A percentile compares a stretch with the other conserved stretches of the same genome.
Evolutionary conservation across 2,888 invertebrate genomes (phyloP).

Genomic region (Hyposoter didymator): DNA sequence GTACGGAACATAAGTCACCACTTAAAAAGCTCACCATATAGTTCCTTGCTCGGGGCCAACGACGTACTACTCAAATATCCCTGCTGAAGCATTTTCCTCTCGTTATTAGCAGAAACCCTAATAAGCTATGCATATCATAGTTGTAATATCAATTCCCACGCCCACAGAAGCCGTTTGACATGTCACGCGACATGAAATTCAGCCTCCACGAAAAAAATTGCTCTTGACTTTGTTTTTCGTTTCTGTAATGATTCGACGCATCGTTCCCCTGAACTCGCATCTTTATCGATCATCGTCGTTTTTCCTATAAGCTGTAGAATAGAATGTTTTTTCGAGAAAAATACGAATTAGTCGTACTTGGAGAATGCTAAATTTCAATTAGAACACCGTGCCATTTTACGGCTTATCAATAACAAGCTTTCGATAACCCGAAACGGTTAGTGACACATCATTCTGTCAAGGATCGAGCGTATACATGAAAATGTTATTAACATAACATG

Average conservation of each 20-base stretch:
- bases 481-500: not conserved
- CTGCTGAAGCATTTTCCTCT: conserved; percentile 48
- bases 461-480: not conserved
- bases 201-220: conserved; percentile 22
- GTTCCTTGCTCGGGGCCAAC: conserved; percentile 21
- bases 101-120: conserved; percentile 28
- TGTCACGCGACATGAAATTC: not conserved
- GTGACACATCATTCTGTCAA: not conserved
- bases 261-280: not conserved
- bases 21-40: conserved; percentile 62
- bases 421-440: conserved; percentile 21
- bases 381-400: not conserved
- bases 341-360: not conserved
- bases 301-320: too few species aligned
- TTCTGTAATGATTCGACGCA: not conserved
- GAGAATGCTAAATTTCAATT: not conserved
- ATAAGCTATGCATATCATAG: conserved; percentile 6
- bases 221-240: not conserved
- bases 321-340: not conserved
- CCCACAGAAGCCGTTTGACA: not conserved
- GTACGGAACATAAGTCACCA: conserved; percentile 69
- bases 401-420: not conserved
- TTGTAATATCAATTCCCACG: conserved; percentile 14
- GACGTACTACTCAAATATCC: conserved; percentile 43
- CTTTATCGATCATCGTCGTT: not conserved